phyloP scores from a whole-genome alignment of 2,113 vertebrate species.

The Seriola aureovittata region DNA sequence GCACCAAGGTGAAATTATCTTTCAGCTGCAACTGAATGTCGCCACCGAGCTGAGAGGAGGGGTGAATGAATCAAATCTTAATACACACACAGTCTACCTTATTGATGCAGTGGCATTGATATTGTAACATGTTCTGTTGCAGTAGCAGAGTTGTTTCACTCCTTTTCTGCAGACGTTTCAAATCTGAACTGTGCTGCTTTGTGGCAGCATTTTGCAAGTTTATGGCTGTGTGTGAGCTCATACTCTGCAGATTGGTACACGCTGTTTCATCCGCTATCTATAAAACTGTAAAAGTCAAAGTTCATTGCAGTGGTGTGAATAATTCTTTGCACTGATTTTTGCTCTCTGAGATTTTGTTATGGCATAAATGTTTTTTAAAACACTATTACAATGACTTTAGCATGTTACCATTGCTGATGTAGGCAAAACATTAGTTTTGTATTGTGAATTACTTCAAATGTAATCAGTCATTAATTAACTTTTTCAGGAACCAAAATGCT shows the following conservation, averaged over 20 bases:
- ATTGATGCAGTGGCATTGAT: not conserved
- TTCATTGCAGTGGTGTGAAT: not conserved
- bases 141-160: not conserved
- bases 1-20: constrained; percentile 62
- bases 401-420: not conserved
- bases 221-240: not conserved
- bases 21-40: not conserved
- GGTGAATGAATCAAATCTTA: not conserved
- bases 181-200: constrained; percentile 1
- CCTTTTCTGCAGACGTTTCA: not conserved
- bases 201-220: not conserved
- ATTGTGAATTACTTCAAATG: not conserved
- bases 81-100: not conserved
- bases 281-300: not conserved
- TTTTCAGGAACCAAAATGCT: constrained; percentile 86
- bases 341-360: not conserved
- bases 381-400: not conserved
- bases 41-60: not conserved
- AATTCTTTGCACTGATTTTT: not conserved
- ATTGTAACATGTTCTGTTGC: not conserved
- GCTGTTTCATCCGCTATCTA: not conserved
- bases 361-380: not conserved
- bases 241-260: not conserved
- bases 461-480: not conserved
- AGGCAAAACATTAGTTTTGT: not conserved